Conservation (phyloP, 2,113 vertebrate species). For the Suncus etruscus region DNA sequence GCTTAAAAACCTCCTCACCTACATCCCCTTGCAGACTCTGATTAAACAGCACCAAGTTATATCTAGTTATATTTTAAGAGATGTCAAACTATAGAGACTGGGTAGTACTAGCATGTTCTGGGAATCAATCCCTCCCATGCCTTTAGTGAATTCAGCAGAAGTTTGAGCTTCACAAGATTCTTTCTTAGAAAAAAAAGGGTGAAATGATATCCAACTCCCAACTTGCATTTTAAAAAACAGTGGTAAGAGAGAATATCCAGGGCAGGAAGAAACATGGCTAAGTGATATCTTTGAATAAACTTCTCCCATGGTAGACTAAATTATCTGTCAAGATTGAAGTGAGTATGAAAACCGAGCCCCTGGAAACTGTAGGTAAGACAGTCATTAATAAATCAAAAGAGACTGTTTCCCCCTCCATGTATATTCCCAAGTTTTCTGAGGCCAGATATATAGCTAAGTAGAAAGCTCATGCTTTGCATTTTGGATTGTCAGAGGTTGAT, state of each 20-base stretch:
- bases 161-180: neutral
- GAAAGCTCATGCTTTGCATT: too few species aligned
- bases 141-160: neutral
- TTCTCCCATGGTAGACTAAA: neutral
- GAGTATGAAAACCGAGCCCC: neutral
- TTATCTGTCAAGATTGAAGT: neutral
- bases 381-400: neutral
- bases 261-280: neutral
- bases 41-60: neutral
- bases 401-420: fast-evolving
- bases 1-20: neutral
- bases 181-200: neutral
- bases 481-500: too few species aligned
- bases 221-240: neutral
- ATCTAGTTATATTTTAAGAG: neutral
- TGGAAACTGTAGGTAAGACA: neutral
- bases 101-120: neutral
- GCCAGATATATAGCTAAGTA: too few species aligned
- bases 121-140: too few species aligned
- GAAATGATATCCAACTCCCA: neutral
- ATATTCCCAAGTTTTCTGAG: neutral
- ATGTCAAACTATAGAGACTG: neutral
- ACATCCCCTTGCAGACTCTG: neutral
- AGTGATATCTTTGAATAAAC: too few species aligned
- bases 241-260: neutral